Evolutionary conservation across 1,140 invertebrate genomes (phyloP), one percentile per base, ranked within the genome.

Genomic region (Paracyclopina nana): DNA sequence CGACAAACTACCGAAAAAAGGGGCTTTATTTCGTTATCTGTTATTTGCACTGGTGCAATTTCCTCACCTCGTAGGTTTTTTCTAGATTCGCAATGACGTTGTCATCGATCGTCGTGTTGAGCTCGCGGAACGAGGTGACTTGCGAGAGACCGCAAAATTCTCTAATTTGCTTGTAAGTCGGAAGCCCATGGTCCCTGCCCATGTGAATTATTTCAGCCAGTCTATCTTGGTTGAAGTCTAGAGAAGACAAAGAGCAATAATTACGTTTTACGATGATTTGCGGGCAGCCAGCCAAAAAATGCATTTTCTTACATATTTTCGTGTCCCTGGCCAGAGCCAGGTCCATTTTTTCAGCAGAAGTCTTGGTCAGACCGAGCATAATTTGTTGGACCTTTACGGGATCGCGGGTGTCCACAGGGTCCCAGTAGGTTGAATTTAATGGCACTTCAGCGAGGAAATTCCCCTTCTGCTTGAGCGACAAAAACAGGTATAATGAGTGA

Each of bases 181-280:
- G 78, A 22, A 90, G 65, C 1, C 85, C 86, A 62, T 88, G 82
- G 67, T 91, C 86, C 18, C 86, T 65, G 0, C 84, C 86, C 30
- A 82, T 70, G 59, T 85, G 80, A 53, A 88, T 80, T 60, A 87
- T 86, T 45, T 85, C 65, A 0, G 82, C 80, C 0, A 85, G 79
- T 54, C 87, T 63, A 67, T 90, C 83, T 3, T 87, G 62, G 1
- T 80, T 81, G 16, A 51, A 14, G 51, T 28, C 50, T 52, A 29
- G 29, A 50, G 12, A 50, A 12, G 29, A 40, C 31, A 25, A 6
- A 20, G 30, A 22, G 38, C 14, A n/a, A 12, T 28, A 14, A 48
- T 27, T 28, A 38, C 14, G 29, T 8, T 31, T 31, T 31, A 14
- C 29, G 8, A 31, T 2, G 34, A 38, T 38, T 38, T 4, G 8